Percentiles rank a stretch among this genome's conserved stretches.
Evolutionary conservation across 2,888 invertebrate genomes (phyloP).

Genomic region (Capitulum mitella): DNA sequence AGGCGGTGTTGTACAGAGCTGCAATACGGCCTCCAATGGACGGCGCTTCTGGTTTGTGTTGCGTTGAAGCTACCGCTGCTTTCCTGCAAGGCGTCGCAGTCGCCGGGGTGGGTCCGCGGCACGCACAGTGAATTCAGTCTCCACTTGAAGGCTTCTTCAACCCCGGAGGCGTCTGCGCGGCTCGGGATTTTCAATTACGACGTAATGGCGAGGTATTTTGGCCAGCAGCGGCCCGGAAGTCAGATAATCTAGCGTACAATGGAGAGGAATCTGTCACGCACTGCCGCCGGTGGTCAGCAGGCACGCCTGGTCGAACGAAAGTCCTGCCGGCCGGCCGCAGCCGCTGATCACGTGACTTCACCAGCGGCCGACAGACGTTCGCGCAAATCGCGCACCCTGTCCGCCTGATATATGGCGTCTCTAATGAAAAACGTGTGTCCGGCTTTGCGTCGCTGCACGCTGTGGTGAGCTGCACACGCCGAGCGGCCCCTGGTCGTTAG

Average conservation of each 20-base stretch:
- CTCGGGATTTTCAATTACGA: conserved; percentile 1
- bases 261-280: neutral
- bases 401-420: neutral
- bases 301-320: neutral
- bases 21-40: neutral
- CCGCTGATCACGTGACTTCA: neutral
- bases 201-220: neutral
- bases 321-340: neutral
- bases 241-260: neutral
- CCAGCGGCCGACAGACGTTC: neutral
- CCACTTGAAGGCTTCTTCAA: too few relatives aligned
- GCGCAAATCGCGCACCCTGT: neutral
- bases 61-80: neutral
- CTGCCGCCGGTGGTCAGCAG: neutral
- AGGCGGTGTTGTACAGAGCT: neutral
- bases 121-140: neutral
- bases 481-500: neutral
- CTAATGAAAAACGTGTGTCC: neutral
- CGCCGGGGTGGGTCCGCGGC: neutral
- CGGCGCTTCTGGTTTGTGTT: too few relatives aligned
- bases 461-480: neutral
- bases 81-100: too few relatives aligned
- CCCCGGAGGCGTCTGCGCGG: too few relatives aligned
- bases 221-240: neutral
- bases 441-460: neutral